phyloP scores from a whole-genome alignment of 2,888 invertebrate genomes.

The Liopterus haemorrhoidalis region DNA sequence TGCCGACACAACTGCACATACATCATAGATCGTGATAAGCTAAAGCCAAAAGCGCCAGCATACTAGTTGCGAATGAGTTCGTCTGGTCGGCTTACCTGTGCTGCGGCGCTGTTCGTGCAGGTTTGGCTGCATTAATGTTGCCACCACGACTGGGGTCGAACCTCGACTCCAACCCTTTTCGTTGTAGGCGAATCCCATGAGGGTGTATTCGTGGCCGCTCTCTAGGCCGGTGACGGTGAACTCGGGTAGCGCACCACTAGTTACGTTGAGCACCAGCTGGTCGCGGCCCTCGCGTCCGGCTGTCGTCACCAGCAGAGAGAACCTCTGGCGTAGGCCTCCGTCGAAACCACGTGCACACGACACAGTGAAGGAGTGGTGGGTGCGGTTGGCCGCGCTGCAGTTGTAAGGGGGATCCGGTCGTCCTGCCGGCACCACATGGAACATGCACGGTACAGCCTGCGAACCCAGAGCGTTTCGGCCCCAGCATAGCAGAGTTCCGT shows the following conservation, averaged over 20 bases:
- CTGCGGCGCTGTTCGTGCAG: slow-evolving; percentile 47
- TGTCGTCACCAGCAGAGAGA: slow-evolving; percentile 42
- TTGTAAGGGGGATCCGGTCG: slow-evolving; percentile 52
- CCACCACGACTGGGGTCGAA: slow-evolving; percentile 44
- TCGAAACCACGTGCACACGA: slow-evolving; percentile 51
- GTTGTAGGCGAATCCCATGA: slow-evolving; percentile 60
- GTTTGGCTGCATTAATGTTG: slow-evolving; percentile 47
- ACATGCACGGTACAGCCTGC: slow-evolving; percentile 66
- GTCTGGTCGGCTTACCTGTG: slow-evolving; percentile 35
- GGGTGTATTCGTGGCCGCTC: slow-evolving; percentile 47
- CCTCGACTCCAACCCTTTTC: slow-evolving; percentile 56
- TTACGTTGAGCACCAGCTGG: slow-evolving; percentile 43
- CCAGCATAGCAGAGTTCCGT: slow-evolving; percentile 74
- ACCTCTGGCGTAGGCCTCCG: slow-evolving; percentile 50
- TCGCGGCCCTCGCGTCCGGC: slow-evolving; percentile 36
- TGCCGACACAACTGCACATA: neutral
- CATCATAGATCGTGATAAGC: neutral
- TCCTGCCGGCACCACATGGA: slow-evolving; percentile 65
- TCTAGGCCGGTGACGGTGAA: slow-evolving; percentile 50
- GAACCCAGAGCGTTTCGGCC: slow-evolving; percentile 64
- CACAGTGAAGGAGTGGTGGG: slow-evolving; percentile 48
- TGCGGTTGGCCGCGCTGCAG: slow-evolving; percentile 48
- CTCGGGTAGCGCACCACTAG: slow-evolving; percentile 43
- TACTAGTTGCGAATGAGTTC: too few relatives aligned
- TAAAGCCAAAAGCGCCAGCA: too few relatives aligned